Percentiles rank a stretch among this genome's conserved stretches.
These are phyloP conservation scores for Leptinotarsa tumamoca DNA, from an alignment of 2,888 invertebrate genomes.

Conservation along the genomic window DNA sequence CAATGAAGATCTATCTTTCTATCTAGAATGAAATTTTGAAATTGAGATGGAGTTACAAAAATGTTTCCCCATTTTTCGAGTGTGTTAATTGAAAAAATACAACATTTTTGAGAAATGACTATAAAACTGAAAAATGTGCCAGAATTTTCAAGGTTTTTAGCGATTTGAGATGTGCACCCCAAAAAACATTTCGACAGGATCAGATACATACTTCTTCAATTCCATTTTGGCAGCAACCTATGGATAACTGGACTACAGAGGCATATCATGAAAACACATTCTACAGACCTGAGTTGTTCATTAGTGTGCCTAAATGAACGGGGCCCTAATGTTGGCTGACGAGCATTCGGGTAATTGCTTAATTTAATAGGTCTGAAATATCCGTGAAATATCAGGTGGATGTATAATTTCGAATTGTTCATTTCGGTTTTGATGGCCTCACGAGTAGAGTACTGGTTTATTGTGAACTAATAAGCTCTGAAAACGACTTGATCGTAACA, in stretches of 20 bases:
- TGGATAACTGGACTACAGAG: not conserved
- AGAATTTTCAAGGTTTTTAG: too few relatives aligned
- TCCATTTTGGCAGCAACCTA: too few relatives aligned
- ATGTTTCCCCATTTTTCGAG: too few relatives aligned
- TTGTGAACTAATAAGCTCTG: not conserved
- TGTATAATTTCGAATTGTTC: conserved; percentile 17
- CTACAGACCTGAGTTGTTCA: conserved; percentile 21
- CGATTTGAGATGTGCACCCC: too few relatives aligned
- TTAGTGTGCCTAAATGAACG: conserved; percentile 14
- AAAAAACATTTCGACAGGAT: too few relatives aligned
- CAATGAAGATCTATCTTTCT: too few relatives aligned
- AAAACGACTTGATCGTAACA: not conserved
- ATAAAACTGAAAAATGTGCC: too few relatives aligned
- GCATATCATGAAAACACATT: conserved; percentile 18
- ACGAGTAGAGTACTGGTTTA: not conserved
- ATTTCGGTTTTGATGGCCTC: conserved; percentile 17
- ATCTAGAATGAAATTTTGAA: too few relatives aligned
- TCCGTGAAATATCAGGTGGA: conserved; percentile 16
- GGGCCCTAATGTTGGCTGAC: conserved; percentile 14
- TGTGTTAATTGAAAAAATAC: too few relatives aligned
- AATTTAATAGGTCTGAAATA: conserved; percentile 15
- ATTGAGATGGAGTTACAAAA: too few relatives aligned
- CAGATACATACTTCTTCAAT: too few relatives aligned
- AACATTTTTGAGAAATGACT: too few relatives aligned
- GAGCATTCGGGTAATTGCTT: conserved; percentile 17